These are phyloP conservation scores for Ornithorhynchus anatinus DNA, from an alignment of 2,113 vertebrate genomes.

Conservation along the genomic window DNA sequence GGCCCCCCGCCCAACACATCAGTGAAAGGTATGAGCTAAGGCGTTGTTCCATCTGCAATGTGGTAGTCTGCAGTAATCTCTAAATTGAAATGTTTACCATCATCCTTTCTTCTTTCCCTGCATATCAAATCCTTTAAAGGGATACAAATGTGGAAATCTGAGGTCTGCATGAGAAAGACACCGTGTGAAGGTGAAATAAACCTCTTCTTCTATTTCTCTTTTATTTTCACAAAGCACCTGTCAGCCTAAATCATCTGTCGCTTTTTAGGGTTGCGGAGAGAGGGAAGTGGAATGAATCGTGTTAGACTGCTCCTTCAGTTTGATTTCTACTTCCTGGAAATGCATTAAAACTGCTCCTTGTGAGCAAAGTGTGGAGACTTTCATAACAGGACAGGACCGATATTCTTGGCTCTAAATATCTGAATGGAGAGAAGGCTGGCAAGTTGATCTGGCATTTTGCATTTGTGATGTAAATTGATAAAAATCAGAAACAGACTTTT, in stretches of 20 bases:
- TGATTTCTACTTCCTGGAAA: constrained; percentile 18
- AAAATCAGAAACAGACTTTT: constrained; percentile 3
- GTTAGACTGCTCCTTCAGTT: constrained; percentile 22
- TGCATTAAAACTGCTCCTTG: neutral
- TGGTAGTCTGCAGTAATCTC: constrained; percentile 47
- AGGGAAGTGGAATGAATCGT: constrained; percentile 10
- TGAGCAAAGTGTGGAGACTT: constrained; percentile 11
- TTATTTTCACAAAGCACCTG: constrained; percentile 42
- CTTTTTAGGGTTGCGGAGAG: constrained; percentile 24
- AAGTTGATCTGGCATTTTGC: neutral
- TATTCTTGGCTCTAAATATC: neutral
- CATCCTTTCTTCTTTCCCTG: constrained; percentile 81
- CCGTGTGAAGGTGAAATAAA: constrained; percentile 81
- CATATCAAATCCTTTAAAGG: constrained; percentile 85
- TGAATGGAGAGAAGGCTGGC: neutral
- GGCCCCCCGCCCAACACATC: constrained; percentile 98
- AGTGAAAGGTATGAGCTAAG: constrained; percentile 89
- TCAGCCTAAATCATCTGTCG: constrained; percentile 40
- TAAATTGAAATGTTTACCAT: constrained; percentile 72
- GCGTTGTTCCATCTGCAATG: constrained; percentile 25
- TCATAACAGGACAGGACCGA: neutral
- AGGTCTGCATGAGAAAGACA: constrained; percentile 83
- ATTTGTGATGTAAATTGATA: constrained; percentile 9
- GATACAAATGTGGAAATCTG: constrained; percentile 83
- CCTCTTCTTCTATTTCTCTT: constrained; percentile 71